These are phyloP conservation scores for Mesitornis unicolor DNA, from an alignment of 2,113 vertebrate genomes.

Conservation along the genomic window DNA sequence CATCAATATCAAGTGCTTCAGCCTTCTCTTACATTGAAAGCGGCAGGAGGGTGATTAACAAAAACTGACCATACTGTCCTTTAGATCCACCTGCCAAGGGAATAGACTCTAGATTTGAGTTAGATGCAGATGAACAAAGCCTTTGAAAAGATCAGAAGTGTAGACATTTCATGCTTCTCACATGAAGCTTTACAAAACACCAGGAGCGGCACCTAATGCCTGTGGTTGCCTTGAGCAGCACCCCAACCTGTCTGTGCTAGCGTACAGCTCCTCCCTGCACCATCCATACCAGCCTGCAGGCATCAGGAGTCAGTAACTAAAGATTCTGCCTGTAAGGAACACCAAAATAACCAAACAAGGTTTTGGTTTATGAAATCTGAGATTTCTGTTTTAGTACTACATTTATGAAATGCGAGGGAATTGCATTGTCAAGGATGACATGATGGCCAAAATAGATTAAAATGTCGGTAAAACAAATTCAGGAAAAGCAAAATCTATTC, in stretches of 20 bases:
- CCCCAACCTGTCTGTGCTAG: rapidly evolving
- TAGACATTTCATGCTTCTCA: background rate
- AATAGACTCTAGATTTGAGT: background rate
- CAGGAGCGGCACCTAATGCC: background rate
- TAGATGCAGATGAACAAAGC: background rate
- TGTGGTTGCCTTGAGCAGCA: rapidly evolving
- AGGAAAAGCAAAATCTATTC: background rate
- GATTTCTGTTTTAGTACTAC: background rate
- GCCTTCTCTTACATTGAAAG: background rate
- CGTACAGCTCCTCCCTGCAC: background rate
- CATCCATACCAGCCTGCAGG: too few species aligned
- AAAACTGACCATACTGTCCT: background rate
- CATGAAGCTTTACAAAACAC: rapidly evolving
- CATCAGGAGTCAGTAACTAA: background rate
- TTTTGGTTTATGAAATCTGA: rapidly evolving
- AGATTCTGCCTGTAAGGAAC: background rate
- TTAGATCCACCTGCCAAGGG: background rate
- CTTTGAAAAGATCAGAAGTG: background rate
- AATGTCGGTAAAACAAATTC: background rate
- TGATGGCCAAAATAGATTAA: background rate
- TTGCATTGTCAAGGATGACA: rapidly evolving
- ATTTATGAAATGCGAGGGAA: background rate
- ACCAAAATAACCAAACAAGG: background rate
- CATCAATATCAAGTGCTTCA: background rate
- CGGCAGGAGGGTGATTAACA: background rate